phyloP scores from a whole-genome alignment of 2,888 invertebrate species.

The Ochropleura plecta region DNA sequence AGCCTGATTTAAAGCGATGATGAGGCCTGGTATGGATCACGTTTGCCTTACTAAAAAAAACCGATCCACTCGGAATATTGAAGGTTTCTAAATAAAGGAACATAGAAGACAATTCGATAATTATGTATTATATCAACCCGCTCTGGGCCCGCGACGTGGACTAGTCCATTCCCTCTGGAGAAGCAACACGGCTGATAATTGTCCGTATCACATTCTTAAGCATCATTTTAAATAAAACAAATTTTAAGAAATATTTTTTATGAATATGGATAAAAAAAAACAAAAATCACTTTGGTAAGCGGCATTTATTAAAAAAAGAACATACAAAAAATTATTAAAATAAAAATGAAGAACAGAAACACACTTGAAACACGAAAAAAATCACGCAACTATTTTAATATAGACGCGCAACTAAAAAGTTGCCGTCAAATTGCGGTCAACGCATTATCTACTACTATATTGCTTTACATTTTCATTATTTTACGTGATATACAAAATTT shows the following conservation, averaged over 20 bases:
- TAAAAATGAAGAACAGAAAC: constrained; percentile 68
- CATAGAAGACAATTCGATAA: too few relatives aligned
- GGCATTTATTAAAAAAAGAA: constrained; percentile 85
- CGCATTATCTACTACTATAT: constrained; percentile 5
- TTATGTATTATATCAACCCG: too few relatives aligned
- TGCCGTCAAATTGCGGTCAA: constrained; percentile 27
- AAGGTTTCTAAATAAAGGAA: too few relatives aligned
- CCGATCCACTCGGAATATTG: too few relatives aligned
- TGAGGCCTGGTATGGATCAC: too few relatives aligned
- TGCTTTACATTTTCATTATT: constrained; percentile 1
- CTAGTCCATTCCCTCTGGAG: too few relatives aligned
- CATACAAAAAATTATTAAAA: constrained; percentile 79
- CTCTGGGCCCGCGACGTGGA: too few relatives aligned
- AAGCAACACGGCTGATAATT: too few relatives aligned
- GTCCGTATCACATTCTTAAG: too few relatives aligned
- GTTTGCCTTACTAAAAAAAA: too few relatives aligned
- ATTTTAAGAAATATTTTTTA: neutral
- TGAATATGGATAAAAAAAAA: constrained; percentile 39
- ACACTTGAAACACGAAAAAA: constrained; percentile 31
- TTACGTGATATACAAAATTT: neutral
- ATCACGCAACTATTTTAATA: constrained; percentile 15
- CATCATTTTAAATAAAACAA: too few relatives aligned
- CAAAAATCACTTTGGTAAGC: constrained; percentile 85
- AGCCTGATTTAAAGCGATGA: too few relatives aligned
- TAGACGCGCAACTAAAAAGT: constrained; percentile 38